These are phyloP conservation scores for Spodoptera exigua DNA, from an alignment of 2,888 invertebrate species.

Conservation along the genomic window DNA sequence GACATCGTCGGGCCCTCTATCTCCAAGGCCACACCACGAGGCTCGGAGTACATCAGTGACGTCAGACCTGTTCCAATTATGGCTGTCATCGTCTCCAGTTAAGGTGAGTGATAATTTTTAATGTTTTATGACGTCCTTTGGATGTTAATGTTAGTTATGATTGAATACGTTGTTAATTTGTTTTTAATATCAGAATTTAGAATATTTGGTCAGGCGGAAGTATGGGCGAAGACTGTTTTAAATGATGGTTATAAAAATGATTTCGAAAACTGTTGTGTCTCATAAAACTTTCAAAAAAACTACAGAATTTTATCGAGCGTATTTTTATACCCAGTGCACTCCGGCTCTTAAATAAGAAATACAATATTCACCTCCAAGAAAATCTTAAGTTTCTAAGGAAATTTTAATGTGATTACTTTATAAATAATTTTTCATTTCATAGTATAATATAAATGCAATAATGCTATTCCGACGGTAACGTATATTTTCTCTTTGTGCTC, in stretches of 20 bases:
- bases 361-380: no score
- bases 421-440: no score
- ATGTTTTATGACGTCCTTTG: conserved; percentile 20
- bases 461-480: not conserved
- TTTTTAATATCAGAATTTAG: conserved; percentile 29
- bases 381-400: no score
- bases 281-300: no score
- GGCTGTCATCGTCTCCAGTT: conserved; percentile 94
- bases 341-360: no score
- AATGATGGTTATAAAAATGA: not conserved
- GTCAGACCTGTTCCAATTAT: conserved; percentile 95
- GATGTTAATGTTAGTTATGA: conserved; percentile 24
- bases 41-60: conserved; percentile 93
- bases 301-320: no score
- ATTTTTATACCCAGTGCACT: no score
- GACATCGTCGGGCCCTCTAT: conserved; percentile 87
- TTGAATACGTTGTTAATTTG: conserved; percentile 34
- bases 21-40: conserved; percentile 84
- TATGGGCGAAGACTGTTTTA: not conserved
- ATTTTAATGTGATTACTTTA: no score
- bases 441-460: not conserved
- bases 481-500: not conserved
- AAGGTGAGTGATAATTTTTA: conserved; percentile 86
- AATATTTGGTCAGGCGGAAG: conserved; percentile 29
- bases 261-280: not conserved